These are phyloP conservation scores for Eulemur macaco DNA, from an alignment of 2,113 vertebrate species.

Conservation along the genomic window DNA sequence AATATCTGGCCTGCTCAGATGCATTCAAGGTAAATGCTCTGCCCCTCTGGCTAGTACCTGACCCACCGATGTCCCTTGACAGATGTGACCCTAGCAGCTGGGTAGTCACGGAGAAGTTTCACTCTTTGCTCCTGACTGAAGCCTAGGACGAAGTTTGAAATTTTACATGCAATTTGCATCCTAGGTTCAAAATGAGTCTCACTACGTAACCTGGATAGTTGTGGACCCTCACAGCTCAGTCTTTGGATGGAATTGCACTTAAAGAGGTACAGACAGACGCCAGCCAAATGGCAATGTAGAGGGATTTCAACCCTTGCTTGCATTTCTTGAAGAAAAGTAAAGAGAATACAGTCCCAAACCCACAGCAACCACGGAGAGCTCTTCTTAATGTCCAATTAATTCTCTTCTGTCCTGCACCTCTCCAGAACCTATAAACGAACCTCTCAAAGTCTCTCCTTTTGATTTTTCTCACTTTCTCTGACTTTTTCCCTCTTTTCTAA, in stretches of 20 bases:
- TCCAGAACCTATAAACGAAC: neutral
- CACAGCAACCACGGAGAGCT: neutral
- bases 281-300: neutral
- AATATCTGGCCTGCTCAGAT: neutral
- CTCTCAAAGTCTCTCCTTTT: neutral
- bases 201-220: neutral
- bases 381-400: neutral
- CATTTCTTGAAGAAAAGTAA: neutral
- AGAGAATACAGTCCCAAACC: neutral
- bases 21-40: neutral
- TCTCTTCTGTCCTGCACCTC: neutral
- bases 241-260: neutral
- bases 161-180: neutral
- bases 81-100: neutral
- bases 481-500: neutral
- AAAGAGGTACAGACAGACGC: neutral
- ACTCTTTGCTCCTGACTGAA: neutral
- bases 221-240: neutral
- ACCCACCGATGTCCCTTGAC: neutral
- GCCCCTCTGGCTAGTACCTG: neutral
- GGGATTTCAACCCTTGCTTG: neutral
- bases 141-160: neutral
- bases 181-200: neutral
- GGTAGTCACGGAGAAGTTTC: neutral
- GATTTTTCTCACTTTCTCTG: neutral